Base-by-base conservation (phyloP, 2,888 invertebrate species). In the Drosophila koepferae region DNA sequence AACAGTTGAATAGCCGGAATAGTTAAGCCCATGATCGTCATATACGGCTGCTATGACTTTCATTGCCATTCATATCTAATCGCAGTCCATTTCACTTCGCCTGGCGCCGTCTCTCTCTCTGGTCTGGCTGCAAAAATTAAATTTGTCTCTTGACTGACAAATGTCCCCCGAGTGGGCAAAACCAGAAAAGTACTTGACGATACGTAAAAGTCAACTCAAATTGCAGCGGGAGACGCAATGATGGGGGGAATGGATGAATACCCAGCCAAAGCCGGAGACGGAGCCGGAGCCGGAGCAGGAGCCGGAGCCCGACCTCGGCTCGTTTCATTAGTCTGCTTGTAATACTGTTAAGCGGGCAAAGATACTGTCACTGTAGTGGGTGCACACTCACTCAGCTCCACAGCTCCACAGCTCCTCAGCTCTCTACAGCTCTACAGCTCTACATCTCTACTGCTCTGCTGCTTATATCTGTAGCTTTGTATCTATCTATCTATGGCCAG, bases 91-190 rank as follows among this genome's bases (percentile, higher is more conserved):
- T 63, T 68, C 67, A 18, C 41, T 36, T 36, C n/a, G 28, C 6
- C 28, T 28, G 28, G 28, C 28, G 28, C 28, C 28, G 28, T 16
- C 12, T 12, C 41, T 10, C 10, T 10, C 5, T 20, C 28, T 9
- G 9, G 63, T 49, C 34, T 51, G 49, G 12, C 69, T 46, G 70
- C 68, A 86, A 89, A 91, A 87, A 91, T 91, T 91, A 91, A 91
- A 91, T 91, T 90, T 90, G 91, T 90, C 91, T 91, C 91, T 82
- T 91, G 91, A 91, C 91, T 91, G 91, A 91, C 91, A 91, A 91
- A 91, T 91, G 91, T 91, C 91, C 90, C 91, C 89, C 89, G 90
- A 91, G 91, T 85, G 91, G 91, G 82, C 82, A 82, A 88, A 84
- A 89, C 86, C 86, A 90, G 83, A 90, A 87, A 90, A 90, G 85